These are phyloP conservation scores for Eupithecia abbreviata DNA, from an alignment of 2,888 invertebrate genomes.

Conservation along the genomic window DNA sequence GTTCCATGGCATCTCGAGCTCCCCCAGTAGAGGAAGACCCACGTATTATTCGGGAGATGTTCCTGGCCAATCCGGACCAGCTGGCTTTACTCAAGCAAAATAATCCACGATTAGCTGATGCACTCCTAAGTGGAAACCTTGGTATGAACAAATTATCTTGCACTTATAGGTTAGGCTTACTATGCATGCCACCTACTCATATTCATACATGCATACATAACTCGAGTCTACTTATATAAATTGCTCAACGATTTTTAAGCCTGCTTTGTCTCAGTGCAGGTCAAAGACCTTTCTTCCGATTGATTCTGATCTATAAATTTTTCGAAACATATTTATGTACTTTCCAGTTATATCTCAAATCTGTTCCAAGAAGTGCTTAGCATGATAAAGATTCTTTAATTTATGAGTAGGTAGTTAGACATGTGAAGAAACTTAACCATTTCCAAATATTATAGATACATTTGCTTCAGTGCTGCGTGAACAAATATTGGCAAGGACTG, in stretches of 20 bases:
- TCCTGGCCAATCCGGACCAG: conserved; percentile 95
- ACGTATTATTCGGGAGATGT: conserved; percentile 92
- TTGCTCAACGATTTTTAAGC: not conserved
- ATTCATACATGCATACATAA: not conserved
- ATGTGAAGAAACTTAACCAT: not conserved
- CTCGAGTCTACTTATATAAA: not conserved
- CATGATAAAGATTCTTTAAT: not conserved
- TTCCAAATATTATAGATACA: conserved; percentile 82
- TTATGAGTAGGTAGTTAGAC: not conserved
- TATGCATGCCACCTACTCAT: not conserved
- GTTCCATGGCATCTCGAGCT: conserved; percentile 68
- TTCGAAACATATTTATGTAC: not conserved
- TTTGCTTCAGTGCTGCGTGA: conserved; percentile 91
- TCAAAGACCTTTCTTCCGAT: not conserved
- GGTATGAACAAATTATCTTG: conserved; percentile 73
- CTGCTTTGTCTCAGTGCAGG: not conserved
- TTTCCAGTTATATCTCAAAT: not conserved
- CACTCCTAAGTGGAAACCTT: conserved; percentile 92
- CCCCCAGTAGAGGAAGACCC: conserved; percentile 90
- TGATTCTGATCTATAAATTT: not conserved
- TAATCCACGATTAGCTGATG: conserved; percentile 96
- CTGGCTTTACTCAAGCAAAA: conserved; percentile 95
- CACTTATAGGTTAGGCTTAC: not conserved
- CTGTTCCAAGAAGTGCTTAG: not conserved
- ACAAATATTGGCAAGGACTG: conserved; percentile 91